These are phyloP conservation scores for Perca fluviatilis DNA, from an alignment of 2,113 vertebrate genomes.

Conservation along the genomic window DNA sequence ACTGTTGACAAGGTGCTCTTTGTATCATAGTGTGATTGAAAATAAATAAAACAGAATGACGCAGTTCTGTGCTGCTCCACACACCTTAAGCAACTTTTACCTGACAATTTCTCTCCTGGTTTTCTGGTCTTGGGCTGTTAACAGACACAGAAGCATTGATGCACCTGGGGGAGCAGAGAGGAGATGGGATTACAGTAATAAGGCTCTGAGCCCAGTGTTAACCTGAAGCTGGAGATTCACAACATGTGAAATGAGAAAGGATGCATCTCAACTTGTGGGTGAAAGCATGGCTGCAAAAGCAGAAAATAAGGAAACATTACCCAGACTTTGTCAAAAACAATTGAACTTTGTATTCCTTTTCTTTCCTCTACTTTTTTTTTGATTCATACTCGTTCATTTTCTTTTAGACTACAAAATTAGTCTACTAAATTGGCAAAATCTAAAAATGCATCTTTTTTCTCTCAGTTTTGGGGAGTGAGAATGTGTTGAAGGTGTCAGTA, in stretches of 20 bases:
- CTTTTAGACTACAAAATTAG: not conserved
- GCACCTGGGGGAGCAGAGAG: constrained; percentile 15
- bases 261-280: not conserved
- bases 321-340: not conserved
- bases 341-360: not conserved
- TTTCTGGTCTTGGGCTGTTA: constrained; percentile 25
- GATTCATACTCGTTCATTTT: not conserved
- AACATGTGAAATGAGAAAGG: constrained; percentile 35
- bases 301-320: constrained; percentile 12
- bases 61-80: constrained; percentile 9
- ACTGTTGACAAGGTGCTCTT: not conserved
- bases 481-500: not conserved
- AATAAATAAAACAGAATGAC: not conserved
- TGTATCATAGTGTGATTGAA: not conserved
- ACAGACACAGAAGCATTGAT: not conserved
- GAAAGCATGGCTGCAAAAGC: constrained; percentile 6
- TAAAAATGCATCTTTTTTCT: not conserved
- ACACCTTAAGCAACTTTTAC: constrained; percentile 20
- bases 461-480: no score
- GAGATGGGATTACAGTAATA: constrained; percentile 33
- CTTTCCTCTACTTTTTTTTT: not conserved
- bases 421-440: not conserved
- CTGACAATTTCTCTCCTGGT: constrained; percentile 26
- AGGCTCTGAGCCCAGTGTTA: constrained; percentile 19
- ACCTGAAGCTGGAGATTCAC: constrained; percentile 25